Evolutionary conservation across 1,140 invertebrate species (phyloP).

Genomic region (Sinella curviseta): DNA sequence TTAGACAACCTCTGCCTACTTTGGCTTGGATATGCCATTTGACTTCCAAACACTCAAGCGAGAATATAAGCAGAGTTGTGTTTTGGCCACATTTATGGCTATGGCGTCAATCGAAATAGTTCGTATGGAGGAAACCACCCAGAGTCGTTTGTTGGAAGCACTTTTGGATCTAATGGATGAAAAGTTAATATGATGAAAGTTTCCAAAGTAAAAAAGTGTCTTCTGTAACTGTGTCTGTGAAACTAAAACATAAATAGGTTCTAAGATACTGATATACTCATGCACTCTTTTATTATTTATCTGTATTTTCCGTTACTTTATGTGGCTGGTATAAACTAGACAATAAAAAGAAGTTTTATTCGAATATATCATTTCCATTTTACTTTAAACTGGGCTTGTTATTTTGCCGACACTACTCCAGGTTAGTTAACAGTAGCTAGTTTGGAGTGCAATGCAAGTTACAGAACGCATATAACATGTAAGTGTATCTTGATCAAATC

Average conservation of each 20-base stretch:
- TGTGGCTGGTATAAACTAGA: too few species aligned
- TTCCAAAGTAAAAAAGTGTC: too few species aligned
- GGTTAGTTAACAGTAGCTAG: too few species aligned
- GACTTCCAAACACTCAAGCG: slow-evolving; percentile 30
- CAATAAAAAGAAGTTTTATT: neutral
- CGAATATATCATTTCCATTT: too few species aligned
- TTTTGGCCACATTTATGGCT: slow-evolving; percentile 72
- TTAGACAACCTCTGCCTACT: slow-evolving; percentile 44
- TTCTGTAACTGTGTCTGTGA: neutral
- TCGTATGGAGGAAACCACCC: slow-evolving; percentile 28
- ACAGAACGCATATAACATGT: too few species aligned
- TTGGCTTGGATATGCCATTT: slow-evolving; percentile 58
- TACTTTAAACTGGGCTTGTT: too few species aligned
- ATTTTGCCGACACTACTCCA: too few species aligned
- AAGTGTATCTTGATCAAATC: too few species aligned
- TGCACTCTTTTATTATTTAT: neutral
- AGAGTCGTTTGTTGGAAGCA: slow-evolving; percentile 30
- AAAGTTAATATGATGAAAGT: neutral
- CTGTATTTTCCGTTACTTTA: too few species aligned
- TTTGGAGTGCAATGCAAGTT: too few species aligned
- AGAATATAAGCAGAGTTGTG: slow-evolving; percentile 70
- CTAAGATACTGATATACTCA: neutral
- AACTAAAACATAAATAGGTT: neutral
- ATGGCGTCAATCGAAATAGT: slow-evolving; percentile 71
- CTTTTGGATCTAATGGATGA: slow-evolving; percentile 31